Percentiles rank a stretch among this genome's conserved stretches.
Conservation (phyloP, 2,113 vertebrate genomes). For the Neodon shergylaensis region DNA sequence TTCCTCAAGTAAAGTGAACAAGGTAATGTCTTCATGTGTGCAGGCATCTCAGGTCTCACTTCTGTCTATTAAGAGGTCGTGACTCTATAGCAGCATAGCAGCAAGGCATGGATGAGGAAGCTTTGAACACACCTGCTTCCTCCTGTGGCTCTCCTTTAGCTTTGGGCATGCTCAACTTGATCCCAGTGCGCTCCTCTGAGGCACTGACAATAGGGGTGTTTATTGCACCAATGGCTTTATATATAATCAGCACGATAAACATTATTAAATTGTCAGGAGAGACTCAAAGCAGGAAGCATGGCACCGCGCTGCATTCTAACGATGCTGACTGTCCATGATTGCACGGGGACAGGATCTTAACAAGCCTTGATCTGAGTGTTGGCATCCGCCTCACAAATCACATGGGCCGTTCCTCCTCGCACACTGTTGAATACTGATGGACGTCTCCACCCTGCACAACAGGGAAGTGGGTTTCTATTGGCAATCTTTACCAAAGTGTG, state of each 20-base stretch:
- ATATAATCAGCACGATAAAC: constrained; percentile 87
- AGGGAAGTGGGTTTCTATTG: constrained; percentile 87
- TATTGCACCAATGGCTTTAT: constrained; percentile 83
- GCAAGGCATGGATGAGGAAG: constrained; percentile 60
- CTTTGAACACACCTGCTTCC: background rate
- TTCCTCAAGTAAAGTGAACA: background rate
- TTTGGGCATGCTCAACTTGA: constrained; percentile 73
- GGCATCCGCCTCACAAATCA: constrained; percentile 86
- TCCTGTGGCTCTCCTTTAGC: constrained; percentile 50
- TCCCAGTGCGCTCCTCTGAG: constrained; percentile 72
- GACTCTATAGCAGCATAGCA: constrained; percentile 15
- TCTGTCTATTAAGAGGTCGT: background rate
- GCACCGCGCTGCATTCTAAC: constrained; percentile 85
- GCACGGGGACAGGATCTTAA: constrained; percentile 84
- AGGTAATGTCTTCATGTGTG: background rate
- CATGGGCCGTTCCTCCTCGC: constrained; percentile 81
- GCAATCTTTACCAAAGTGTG: constrained; percentile 87
- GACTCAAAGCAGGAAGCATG: constrained; percentile 83
- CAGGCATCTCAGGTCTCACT: background rate
- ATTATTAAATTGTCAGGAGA: constrained; percentile 86
- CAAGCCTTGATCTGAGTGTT: constrained; percentile 85
- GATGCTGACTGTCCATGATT: constrained; percentile 81
- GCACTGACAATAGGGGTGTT: constrained; percentile 80
- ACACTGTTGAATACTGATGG: constrained; percentile 88
- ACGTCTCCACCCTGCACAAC: constrained; percentile 84